phyloP scores from a whole-genome alignment of 2,113 vertebrate species.

The Parus major region DNA sequence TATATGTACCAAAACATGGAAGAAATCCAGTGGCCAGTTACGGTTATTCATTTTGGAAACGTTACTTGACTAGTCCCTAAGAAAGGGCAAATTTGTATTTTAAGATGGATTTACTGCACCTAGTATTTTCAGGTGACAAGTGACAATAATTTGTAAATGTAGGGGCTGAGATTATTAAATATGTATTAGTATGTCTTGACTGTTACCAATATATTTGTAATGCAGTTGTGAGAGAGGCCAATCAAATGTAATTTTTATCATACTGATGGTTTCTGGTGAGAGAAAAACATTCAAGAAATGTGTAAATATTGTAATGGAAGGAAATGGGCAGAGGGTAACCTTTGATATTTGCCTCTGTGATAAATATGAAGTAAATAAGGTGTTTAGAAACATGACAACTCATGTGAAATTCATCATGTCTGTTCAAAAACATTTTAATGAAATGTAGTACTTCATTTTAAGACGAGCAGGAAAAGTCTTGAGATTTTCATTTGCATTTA shows the following conservation, averaged over 20 bases:
- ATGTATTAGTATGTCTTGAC: neutral
- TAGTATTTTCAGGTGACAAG: neutral
- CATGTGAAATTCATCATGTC: neutral
- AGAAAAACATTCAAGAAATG: neutral
- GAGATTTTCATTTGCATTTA: neutral
- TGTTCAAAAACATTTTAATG: neutral
- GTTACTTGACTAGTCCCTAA: neutral
- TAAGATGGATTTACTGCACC: neutral
- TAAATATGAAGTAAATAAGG: neutral
- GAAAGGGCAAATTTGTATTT: neutral
- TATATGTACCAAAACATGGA: neutral
- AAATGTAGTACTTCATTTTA: neutral
- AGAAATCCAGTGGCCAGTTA: neutral
- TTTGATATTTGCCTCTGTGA: neutral
- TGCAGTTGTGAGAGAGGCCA: neutral
- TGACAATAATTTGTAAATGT: neutral
- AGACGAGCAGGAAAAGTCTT: neutral
- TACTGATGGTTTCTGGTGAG: neutral
- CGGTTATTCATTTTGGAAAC: neutral
- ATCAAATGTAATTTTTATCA: neutral
- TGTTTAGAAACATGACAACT: neutral
- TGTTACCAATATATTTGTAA: neutral
- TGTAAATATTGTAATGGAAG: neutral
- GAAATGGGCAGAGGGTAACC: neutral
- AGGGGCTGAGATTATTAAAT: neutral